Conservation (phyloP, 2,113 vertebrate species). For the Ophiodon elongatus region DNA sequence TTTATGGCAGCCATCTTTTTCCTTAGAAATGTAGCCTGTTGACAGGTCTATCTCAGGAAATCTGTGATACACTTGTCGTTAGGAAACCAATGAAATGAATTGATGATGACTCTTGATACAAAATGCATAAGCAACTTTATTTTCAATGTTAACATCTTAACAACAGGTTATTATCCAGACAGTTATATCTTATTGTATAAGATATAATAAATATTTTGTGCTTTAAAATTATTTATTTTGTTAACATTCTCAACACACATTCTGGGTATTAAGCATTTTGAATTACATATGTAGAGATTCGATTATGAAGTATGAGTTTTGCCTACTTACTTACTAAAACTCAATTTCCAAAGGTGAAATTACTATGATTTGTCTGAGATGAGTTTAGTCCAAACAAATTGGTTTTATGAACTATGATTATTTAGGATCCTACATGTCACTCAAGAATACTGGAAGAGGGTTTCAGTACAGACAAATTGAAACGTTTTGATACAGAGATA, state of each 20-base stretch:
- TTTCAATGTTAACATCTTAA: background rate
- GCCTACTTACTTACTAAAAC: background rate
- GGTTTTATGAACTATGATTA: background rate
- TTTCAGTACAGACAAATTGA: background rate
- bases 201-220: background rate
- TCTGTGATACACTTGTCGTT: background rate
- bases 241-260: background rate
- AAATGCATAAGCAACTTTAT: background rate
- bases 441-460: background rate
- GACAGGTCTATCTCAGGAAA: background rate
- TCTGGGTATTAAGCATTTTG: background rate
- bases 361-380: background rate
- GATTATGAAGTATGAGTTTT: background rate
- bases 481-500: background rate
- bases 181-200: background rate
- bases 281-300: background rate
- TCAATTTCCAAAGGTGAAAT: background rate
- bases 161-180: background rate
- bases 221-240: background rate
- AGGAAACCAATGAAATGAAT: background rate
- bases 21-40: background rate
- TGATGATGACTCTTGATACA: background rate
- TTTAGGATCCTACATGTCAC: background rate
- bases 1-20: background rate
- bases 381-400: background rate